Evolutionary conservation across 2,888 invertebrate species (phyloP), one percentile per base, ranked within the genome.

Genomic region (Koerneria pararmatus): DNA sequence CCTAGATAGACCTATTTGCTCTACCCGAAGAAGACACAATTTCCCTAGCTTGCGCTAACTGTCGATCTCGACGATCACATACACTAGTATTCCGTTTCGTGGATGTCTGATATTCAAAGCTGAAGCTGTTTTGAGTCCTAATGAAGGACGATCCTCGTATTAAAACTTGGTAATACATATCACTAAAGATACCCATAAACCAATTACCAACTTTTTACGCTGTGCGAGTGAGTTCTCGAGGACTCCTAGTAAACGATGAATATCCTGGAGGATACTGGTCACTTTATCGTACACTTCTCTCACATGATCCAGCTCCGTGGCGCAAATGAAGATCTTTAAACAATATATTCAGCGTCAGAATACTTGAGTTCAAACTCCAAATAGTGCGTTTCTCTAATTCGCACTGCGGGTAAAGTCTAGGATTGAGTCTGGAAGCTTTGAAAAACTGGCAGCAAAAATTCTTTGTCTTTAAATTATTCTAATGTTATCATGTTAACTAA

Each of bases 271-370:
- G 46, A 41, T 41, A n/a, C 46, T 41, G 46, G 11, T n/a, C 22
- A 60, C 8, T 29, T 58, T 6, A 22, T 59, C 51, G 54, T 60
- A 48, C 32, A 49, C 57, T 19, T 49, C n/a, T 2, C 57, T 8
- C 15, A 66, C 71, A 15, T 19, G 24, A 22, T 70, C 70, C 54
- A 77, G 62, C 58, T 78, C 77, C 4, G 77, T 68, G 15, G 74
- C 71, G 29, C 65, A 69, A 54, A 69, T 69, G 63, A 74, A 77
- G 41, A 77, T 68, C 77, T 73, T 37, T 57, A 64, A 54, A 51
- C 11, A 8, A 22, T 32, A 22, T 27, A 27, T 31, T 56, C n/a
- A 27, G 54, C 54, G n/a, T n/a, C 19, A 56, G 34, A 70, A 8
- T 24, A 41, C 29, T 54, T 51, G 15, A 22, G 58, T 51, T 11